These are phyloP conservation scores for Acanthiza pusilla DNA, from an alignment of 2,797 vertebrate species.

Conservation along the genomic window DNA sequence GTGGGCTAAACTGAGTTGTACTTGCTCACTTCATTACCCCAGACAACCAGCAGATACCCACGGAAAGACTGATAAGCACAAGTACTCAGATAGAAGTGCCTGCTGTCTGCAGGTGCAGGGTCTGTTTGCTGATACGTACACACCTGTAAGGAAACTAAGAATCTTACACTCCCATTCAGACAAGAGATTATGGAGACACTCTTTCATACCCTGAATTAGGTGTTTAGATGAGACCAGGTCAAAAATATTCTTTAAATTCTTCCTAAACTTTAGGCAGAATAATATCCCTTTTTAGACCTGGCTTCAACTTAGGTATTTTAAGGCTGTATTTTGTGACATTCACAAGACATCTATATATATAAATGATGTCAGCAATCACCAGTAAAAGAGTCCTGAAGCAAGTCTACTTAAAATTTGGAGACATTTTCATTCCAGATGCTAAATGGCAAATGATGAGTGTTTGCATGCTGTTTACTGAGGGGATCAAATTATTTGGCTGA, in stretches of 20 bases:
- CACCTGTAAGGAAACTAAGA: not conserved
- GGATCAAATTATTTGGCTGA: not conserved
- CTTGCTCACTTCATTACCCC: not conserved
- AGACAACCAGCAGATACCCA: not conserved
- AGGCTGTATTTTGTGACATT: not conserved
- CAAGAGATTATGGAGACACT: not conserved
- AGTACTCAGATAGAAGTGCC: not conserved
- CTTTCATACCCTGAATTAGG: not conserved
- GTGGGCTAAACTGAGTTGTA: not conserved
- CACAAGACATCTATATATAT: accelerated
- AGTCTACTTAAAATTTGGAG: not conserved
- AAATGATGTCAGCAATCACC: accelerated
- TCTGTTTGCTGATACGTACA: not conserved
- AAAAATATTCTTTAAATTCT: not conserved
- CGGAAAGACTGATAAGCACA: not conserved
- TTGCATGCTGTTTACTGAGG: not conserved
- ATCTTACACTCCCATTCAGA: not conserved
- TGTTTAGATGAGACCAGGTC: not conserved
- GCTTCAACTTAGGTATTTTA: not conserved
- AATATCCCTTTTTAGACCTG: not conserved
- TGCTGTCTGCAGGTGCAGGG: not conserved
- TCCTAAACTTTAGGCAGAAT: not conserved
- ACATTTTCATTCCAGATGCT: not conserved
- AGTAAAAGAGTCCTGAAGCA: not conserved
- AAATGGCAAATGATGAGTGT: not conserved